These are phyloP conservation scores for Grallaria varia DNA, from an alignment of 2,113 vertebrate genomes.

Conservation along the genomic window DNA sequence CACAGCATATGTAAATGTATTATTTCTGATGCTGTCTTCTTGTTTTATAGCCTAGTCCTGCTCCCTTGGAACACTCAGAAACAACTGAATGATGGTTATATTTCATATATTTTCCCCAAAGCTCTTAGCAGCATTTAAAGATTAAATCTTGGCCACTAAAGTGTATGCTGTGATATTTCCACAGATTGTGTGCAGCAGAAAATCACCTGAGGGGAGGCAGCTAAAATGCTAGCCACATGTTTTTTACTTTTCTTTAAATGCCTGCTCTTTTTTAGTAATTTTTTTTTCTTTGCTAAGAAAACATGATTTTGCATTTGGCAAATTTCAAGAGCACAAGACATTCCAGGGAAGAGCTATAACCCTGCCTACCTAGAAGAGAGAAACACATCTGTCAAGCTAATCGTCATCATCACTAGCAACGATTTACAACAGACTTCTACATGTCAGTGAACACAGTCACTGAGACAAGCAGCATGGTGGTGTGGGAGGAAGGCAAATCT, in stretches of 20 bases:
- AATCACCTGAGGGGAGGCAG: not conserved
- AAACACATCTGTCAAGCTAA: not conserved
- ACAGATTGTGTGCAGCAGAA: not conserved
- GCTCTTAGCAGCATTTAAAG: not conserved
- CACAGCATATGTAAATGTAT: accelerated
- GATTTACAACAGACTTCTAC: accelerated
- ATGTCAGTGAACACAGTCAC: not conserved
- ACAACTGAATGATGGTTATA: not conserved
- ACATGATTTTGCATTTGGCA: not conserved
- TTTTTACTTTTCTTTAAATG: not conserved
- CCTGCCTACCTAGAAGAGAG: not conserved
- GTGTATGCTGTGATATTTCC: not conserved
- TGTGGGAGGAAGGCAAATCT: not conserved
- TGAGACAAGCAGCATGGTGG: accelerated
- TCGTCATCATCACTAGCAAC: not conserved
- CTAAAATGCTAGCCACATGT: not conserved
- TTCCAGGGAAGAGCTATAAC: not conserved
- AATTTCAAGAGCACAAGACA: not conserved
- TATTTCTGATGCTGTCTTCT: not conserved
- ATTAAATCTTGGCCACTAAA: not conserved
- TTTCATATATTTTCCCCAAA: not conserved
- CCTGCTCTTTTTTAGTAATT: accelerated
- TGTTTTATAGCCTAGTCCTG: not conserved
- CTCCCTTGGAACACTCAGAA: not conserved
- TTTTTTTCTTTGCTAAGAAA: not conserved